Conservation (phyloP, 2,113 vertebrate genomes). For the Myotis davidii region DNA sequence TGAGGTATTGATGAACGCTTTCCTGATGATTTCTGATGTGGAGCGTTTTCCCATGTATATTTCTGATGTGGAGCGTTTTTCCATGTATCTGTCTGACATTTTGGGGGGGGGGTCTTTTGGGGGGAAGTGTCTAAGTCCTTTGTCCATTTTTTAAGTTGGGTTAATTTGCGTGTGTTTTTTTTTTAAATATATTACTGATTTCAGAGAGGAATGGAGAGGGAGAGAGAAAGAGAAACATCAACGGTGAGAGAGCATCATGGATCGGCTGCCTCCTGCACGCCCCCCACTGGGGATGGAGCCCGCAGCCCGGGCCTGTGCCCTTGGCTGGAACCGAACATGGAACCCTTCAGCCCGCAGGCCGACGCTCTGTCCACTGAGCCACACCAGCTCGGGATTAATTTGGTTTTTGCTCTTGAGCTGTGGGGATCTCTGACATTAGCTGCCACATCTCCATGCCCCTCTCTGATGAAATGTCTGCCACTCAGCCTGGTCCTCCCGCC, state of each 20-base stretch:
- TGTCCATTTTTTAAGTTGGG: neutral
- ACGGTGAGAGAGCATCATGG: too few relatives aligned
- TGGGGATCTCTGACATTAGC: too few relatives aligned
- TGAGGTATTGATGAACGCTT: neutral
- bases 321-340: too few relatives aligned
- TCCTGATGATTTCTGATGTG: neutral
- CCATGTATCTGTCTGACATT: neutral
- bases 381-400: too few relatives aligned
- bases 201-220: too few relatives aligned
- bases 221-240: too few relatives aligned
- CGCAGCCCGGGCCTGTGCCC: too few relatives aligned
- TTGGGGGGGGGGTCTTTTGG: neutral
- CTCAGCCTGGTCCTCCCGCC: neutral
- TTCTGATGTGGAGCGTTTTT: neutral
- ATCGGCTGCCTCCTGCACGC: too few relatives aligned
- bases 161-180: neutral
- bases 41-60: neutral
- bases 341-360: too few relatives aligned
- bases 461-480: fast-evolving
- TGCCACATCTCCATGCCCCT: fast-evolving
- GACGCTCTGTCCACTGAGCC: too few relatives aligned
- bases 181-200: too few relatives aligned
- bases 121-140: neutral
- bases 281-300: too few relatives aligned
- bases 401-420: neutral